These are phyloP conservation scores for Octodon degus DNA, from an alignment of 2,113 vertebrate species.

Conservation along the genomic window DNA sequence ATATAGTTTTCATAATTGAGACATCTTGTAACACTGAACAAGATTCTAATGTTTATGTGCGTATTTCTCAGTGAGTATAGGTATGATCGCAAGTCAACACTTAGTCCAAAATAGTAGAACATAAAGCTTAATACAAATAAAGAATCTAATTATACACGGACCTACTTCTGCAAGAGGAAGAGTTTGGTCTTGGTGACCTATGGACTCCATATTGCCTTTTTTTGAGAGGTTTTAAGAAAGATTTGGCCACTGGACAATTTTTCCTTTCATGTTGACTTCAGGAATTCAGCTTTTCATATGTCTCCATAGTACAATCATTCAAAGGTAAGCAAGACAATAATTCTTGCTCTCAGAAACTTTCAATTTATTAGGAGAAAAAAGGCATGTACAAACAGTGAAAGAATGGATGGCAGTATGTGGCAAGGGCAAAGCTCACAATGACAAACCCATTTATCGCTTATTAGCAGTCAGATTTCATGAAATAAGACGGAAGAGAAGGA, in stretches of 20 bases:
- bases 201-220: neutral
- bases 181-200: neutral
- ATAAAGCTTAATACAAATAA: neutral
- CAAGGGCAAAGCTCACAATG: neutral
- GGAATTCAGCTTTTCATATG: neutral
- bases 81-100: neutral
- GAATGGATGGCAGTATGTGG: neutral
- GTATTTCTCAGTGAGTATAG: neutral
- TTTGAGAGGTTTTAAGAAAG: slow-evolving; percentile 18
- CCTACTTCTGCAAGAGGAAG: neutral
- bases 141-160: neutral
- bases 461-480: neutral
- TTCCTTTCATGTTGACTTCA: slow-evolving; percentile 35
- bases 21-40: slow-evolving; percentile 3
- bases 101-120: neutral
- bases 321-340: neutral
- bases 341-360: slow-evolving; percentile 34
- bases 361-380: slow-evolving; percentile 23
- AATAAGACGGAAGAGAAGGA: neutral
- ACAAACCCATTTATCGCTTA: neutral
- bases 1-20: neutral
- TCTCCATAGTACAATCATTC: neutral
- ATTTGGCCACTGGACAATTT: slow-evolving; percentile 35
- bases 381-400: neutral
- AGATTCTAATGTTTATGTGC: neutral